phyloP scores from a whole-genome alignment of 1,140 invertebrate species.

The Drosophila insularis region DNA sequence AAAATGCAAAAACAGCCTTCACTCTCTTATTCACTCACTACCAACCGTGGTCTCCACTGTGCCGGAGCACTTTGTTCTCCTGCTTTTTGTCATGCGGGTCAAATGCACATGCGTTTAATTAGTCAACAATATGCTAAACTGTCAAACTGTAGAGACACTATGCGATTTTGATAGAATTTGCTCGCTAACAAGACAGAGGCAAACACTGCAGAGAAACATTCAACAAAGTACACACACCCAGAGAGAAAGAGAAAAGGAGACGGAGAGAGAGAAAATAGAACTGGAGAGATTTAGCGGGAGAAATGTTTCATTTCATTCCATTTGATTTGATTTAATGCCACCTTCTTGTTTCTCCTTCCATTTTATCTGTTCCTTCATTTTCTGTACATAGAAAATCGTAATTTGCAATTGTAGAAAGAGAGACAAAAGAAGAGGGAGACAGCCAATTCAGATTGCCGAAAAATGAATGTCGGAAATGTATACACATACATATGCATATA shows the following conservation, averaged over 20 bases:
- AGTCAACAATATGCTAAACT: conserved; percentile 52
- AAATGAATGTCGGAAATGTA: conserved; percentile 17
- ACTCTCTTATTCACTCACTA: neutral
- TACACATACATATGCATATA: conserved; percentile 1
- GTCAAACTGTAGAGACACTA: conserved; percentile 23
- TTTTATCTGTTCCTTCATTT: conserved; percentile 41
- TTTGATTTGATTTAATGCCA: conserved; percentile 60
- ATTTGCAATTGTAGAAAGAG: conserved; percentile 41
- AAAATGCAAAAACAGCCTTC: conserved; percentile 2
- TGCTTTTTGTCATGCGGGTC: conserved; percentile 8
- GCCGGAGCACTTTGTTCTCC: neutral
- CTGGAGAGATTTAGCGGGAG: conserved; percentile 14
- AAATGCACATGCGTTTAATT: conserved; percentile 72
- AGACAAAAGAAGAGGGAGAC: neutral
- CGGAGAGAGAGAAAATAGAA: neutral
- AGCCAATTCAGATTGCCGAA: conserved; percentile 43
- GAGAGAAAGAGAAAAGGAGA: neutral
- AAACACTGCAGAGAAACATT: conserved; percentile 3
- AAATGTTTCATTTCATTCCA: conserved; percentile 43
- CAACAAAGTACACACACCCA: neutral
- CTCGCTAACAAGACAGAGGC: neutral
- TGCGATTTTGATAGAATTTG: conserved; percentile 2
- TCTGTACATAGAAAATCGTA: conserved; percentile 31
- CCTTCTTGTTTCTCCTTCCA: neutral
- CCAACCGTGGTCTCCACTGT: neutral